Evolutionary conservation across 2,797 vertebrate genomes (phyloP), one percentile per base, ranked within the genome.

Genomic region (Poecilia velifera): DNA sequence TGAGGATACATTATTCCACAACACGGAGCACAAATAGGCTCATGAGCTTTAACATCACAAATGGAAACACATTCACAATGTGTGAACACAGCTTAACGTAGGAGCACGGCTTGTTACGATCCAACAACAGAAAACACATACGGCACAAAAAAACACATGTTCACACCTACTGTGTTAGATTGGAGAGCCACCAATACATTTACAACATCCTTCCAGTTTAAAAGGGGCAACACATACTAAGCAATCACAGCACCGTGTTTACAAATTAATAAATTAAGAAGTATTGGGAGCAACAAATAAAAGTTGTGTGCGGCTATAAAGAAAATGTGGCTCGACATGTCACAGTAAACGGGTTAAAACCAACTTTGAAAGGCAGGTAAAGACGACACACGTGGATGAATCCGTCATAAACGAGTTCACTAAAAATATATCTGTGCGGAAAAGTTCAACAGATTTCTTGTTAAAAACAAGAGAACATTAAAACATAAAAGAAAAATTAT

Each of bases 11-110:
- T 83, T 31, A n/a, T 81, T 79, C 79, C 8, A 25, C 76, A 28
- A 68, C 79, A 73, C 59, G 46, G 41, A 47, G 76, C 77, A 80
- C 85, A 88, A 91, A 88, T 49, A 76, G 46, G 64, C 75, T 84
- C 51, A 43, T 74, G 72, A 77, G 80, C 55, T 81, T 76, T 73
- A 59, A 57, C 46, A 25, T 78, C 82, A 87, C 81, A 75, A 79
- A 66, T 72, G 70, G 55, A 84, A 87, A 91, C 82, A 84, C 84
- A 55, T 78, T 68, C 55, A 43, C 53, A 87, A 85, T 0, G 84
- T 87, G 90, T 83, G 84, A 90, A 83, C 62, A 81, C 78, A 75
- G 62, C 84, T 76, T 90, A 71, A 86, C n/a, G 5, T 79, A 49
- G 59, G 64, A 73, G 66, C 49, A n/a, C 12, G 36, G 31, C 68